These are phyloP conservation scores for Unio delphinus DNA, from an alignment of 2,888 invertebrate genomes.

Conservation along the genomic window DNA sequence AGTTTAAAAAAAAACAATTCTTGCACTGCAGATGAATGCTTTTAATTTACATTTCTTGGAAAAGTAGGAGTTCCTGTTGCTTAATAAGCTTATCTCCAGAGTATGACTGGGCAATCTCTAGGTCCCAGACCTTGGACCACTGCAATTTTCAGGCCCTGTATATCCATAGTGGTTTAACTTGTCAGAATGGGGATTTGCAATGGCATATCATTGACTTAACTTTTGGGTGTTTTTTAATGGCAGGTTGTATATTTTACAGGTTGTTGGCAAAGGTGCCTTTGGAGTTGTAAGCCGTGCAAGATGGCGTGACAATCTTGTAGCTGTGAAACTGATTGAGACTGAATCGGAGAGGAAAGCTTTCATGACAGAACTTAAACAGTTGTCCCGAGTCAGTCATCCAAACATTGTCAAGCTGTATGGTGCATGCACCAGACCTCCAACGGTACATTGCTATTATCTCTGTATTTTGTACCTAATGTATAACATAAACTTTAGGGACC, in stretches of 20 bases:
- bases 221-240: not conserved
- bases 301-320: slow-evolving; percentile 89
- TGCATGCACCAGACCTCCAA: slow-evolving; percentile 82
- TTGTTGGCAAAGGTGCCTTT: slow-evolving; percentile 83
- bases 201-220: not conserved
- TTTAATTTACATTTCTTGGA: too few relatives aligned
- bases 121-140: not conserved
- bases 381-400: slow-evolving; percentile 91
- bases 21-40: too few relatives aligned
- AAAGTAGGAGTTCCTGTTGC: too few relatives aligned
- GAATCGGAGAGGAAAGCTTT: slow-evolving; percentile 91
- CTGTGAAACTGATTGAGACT: slow-evolving; percentile 93
- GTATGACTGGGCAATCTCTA: too few relatives aligned
- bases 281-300: slow-evolving; percentile 92
- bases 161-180: not conserved
- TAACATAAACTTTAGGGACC: too few relatives aligned
- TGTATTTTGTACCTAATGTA: too few relatives aligned
- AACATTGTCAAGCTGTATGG: slow-evolving; percentile 95
- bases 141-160: not conserved
- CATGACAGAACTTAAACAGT: slow-evolving; percentile 86
- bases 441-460: slow-evolving; percentile 43
- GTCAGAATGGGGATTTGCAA: not conserved
- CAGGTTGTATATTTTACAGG: slow-evolving; percentile 67
- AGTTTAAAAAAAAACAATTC: too few relatives aligned
- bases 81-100: too few relatives aligned